Base-by-base conservation (phyloP, 1,140 invertebrate genomes). In the Daktulosphaira vitifoliae region DNA sequence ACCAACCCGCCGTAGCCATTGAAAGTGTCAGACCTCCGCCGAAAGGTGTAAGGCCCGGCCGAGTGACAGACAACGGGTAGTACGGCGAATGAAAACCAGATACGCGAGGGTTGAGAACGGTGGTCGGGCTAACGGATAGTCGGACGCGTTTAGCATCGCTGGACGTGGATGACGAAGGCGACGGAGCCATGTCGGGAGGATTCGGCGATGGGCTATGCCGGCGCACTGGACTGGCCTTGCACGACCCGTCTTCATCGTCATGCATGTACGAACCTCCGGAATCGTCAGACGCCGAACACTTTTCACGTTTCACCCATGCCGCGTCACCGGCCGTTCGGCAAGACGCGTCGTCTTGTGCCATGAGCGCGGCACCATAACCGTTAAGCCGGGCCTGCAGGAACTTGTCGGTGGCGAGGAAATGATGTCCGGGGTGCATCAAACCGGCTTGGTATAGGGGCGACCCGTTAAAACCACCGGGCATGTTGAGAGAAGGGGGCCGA, bases 271-370 rank as follows among this genome's bases (percentile, higher is more conserved):
- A 69, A 68, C 77, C 74, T 52, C 51, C 62, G 6, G 51, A 56
- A 6, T 65, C 62, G 33, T 68, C 62, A 20, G 59, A 65, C 1
- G 59, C 51, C 15, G 51, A 62, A 13, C 15, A 6, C 16, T 39
- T 25, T 1, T 39, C 39, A 3, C 56, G 56, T 1, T 62, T 62
- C 1, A 39, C 39, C 42, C 39, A 62, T 8, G n/a, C 6, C 15
- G 73, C 76, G 39, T 75, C 71, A 33, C 77, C 54, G 42, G 39
- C 68, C 74, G 75, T 3, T 78, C 80, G 23, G 77, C 79, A 3
- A 77, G 78, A n/a, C 78, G 73, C 8, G 75, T 71, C 38, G 78
- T 77, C 18, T 76, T 73, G 5, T 78, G 72, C 76, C 73, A 39
- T 37, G 9, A 42, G 48, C 26, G 62, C 62, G 15, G 59, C 51